Percentiles rank a stretch among this genome's conserved stretches.
phyloP scores from a whole-genome alignment of 2,888 invertebrate species.

The Molanna angustata region DNA sequence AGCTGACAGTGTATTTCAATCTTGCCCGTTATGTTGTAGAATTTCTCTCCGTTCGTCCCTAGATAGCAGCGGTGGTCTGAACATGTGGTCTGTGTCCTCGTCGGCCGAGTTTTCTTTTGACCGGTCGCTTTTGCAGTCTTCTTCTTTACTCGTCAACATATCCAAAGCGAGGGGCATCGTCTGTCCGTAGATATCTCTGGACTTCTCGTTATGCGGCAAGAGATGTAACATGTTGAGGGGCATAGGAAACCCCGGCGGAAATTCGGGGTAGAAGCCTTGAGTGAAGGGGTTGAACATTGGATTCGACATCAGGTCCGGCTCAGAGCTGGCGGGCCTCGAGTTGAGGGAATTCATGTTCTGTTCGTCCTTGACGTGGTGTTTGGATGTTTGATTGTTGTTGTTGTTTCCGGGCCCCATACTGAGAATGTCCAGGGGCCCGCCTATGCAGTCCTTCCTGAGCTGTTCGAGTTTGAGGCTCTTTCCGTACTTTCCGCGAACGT shows the following conservation, averaged over 20 bases:
- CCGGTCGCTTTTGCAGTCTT: slow-evolving; percentile 63
- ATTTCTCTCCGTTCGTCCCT: slow-evolving; percentile 63
- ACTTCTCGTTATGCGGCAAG: slow-evolving; percentile 75
- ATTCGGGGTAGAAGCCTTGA: slow-evolving; percentile 82
- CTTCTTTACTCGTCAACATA: slow-evolving; percentile 58
- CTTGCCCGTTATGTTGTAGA: slow-evolving; percentile 77
- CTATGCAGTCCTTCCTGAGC: slow-evolving; percentile 83
- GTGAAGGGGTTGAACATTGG: slow-evolving; percentile 75
- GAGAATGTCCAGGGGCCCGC: slow-evolving; percentile 71
- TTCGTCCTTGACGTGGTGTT: slow-evolving; percentile 57
- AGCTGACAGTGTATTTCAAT: slow-evolving; percentile 50
- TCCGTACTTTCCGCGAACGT: slow-evolving; percentile 90
- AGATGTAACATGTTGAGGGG: slow-evolving; percentile 83
- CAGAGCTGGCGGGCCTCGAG: slow-evolving; percentile 65
- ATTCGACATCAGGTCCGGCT: slow-evolving; percentile 63
- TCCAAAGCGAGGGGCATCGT: slow-evolving; percentile 57
- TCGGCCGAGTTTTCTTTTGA: slow-evolving; percentile 62
- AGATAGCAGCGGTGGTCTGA: slow-evolving; percentile 55
- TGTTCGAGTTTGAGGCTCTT: slow-evolving; percentile 87
- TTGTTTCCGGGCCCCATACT: slow-evolving; percentile 61
- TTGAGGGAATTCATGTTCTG: slow-evolving; percentile 44
- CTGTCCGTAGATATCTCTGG: slow-evolving; percentile 60
- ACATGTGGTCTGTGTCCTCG: slow-evolving; percentile 53
- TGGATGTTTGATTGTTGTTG: slow-evolving; percentile 55
- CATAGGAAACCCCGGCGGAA: slow-evolving; percentile 75